Conservation (phyloP, 2,888 invertebrate species). For the Adineta ricciae region DNA sequence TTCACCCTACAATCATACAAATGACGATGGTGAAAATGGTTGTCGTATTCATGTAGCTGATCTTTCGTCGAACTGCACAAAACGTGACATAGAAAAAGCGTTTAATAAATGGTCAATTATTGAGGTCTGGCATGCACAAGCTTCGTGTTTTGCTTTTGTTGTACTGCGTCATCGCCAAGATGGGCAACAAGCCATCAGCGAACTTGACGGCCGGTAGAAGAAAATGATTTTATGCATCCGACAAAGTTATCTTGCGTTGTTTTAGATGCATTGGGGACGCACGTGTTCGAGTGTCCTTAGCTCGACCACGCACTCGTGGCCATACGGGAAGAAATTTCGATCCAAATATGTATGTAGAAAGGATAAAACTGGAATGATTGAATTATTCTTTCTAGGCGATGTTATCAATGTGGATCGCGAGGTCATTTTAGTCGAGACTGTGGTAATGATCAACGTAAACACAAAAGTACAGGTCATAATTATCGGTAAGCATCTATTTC, state of each 20-base stretch:
- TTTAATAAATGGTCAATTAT: neutral
- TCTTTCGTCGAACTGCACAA: neutral
- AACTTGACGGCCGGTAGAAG: neutral
- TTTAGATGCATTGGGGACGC: constrained; percentile 54
- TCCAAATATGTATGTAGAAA: constrained; percentile 17
- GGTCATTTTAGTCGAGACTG: constrained; percentile 58
- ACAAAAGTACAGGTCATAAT: neutral
- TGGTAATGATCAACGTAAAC: constrained; percentile 17
- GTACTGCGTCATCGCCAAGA: neutral
- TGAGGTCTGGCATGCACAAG: constrained; percentile 4
- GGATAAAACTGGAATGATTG: too few relatives aligned
- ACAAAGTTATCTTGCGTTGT: too few relatives aligned
- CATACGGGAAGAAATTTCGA: neutral
- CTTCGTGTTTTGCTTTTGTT: neutral
- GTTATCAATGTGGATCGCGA: constrained; percentile 57
- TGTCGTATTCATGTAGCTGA: constrained; percentile 2
- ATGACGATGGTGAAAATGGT: neutral
- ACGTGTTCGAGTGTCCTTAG: constrained; percentile 55
- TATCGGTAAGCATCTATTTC: neutral
- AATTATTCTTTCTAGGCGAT: constrained; percentile 43
- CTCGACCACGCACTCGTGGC: constrained; percentile 55
- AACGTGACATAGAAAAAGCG: constrained; percentile 3
- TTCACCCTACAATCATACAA: neutral
- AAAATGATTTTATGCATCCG: neutral
- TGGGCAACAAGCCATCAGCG: constrained; percentile 1